Percentiles rank a stretch among this genome's conserved stretches.
Evolutionary conservation across 2,113 vertebrate species (phyloP).

Genomic region (Sander vitreus): DNA sequence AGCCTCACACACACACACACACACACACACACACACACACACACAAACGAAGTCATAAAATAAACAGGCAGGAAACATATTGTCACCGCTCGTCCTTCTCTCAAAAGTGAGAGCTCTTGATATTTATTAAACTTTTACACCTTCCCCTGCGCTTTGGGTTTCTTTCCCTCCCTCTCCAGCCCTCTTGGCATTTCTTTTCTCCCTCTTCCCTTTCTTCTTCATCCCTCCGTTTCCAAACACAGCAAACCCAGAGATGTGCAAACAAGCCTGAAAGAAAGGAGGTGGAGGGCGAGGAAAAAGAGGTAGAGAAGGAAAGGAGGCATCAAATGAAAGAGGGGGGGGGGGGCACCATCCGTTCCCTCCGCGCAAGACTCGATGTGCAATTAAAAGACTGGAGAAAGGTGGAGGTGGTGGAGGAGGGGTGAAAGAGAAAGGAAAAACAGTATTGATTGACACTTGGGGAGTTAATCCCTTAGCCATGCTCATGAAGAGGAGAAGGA

Average conservation of each 20-base stretch:
- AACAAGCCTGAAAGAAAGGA: slow-evolving; percentile 28
- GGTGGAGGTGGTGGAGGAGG: slow-evolving; percentile 31
- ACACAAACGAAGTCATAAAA: slow-evolving; percentile 30
- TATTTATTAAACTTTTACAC: slow-evolving; percentile 48
- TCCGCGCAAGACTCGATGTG: not conserved
- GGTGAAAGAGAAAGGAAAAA: slow-evolving; percentile 58
- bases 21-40: slow-evolving; percentile 13
- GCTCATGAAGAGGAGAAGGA: slow-evolving; percentile 75
- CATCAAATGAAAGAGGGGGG: not conserved
- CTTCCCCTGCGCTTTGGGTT: slow-evolving; percentile 1
- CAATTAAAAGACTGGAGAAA: slow-evolving; percentile 46
- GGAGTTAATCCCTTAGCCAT: slow-evolving; percentile 81
- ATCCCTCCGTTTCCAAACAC: slow-evolving; percentile 52
- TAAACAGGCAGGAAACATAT: slow-evolving; percentile 26
- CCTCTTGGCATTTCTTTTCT: slow-evolving; percentile 7
- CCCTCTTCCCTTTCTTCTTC: not conserved
- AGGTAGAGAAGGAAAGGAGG: not conserved
- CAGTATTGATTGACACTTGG: slow-evolving; percentile 82
- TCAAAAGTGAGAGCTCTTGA: slow-evolving; percentile 23
- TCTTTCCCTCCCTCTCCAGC: slow-evolving; percentile 3
- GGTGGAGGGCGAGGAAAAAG: slow-evolving; percentile 9
- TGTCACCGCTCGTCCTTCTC: slow-evolving; percentile 11
- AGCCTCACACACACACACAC: slow-evolving; percentile 5
- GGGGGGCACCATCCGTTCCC: not conserved
- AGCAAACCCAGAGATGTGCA: slow-evolving; percentile 64